These are phyloP conservation scores for Amazona vittata DNA, from an alignment of 2,113 vertebrate species.

Conservation along the genomic window DNA sequence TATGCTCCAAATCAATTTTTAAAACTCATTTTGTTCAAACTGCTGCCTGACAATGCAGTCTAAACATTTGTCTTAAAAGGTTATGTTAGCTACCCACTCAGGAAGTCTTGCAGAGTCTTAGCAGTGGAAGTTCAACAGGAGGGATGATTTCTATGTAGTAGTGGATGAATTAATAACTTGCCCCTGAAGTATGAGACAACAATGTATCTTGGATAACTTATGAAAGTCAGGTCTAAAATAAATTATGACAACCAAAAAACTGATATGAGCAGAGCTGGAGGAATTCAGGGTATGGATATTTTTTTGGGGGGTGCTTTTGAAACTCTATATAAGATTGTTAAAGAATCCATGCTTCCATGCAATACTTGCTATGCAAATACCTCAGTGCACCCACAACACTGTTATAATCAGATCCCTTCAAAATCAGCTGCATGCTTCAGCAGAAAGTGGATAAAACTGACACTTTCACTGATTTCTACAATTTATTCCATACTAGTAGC, in stretches of 20 bases:
- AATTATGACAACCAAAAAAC: not conserved
- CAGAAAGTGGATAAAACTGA: not conserved
- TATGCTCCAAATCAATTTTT: not conserved
- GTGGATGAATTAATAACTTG: not conserved
- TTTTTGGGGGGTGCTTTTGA: not conserved
- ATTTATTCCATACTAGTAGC: not conserved
- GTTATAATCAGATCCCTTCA: not conserved
- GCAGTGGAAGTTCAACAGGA: not conserved
- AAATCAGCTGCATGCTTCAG: not conserved
- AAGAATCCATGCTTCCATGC: not conserved
- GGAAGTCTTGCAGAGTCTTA: not conserved
- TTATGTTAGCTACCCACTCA: not conserved
- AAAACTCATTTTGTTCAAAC: not conserved
- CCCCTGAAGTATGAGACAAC: not conserved
- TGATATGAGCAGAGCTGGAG: not conserved
- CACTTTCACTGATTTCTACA: not conserved
- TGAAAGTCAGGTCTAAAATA: not conserved
- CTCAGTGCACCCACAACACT: not conserved
- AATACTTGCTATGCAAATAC: not conserved
- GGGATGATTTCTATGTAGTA: not conserved
- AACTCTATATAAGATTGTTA: not conserved
- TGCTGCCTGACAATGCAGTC: not conserved
- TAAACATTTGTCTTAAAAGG: not conserved
- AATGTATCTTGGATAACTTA: not conserved
- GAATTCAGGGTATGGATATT: not conserved